Evolutionary conservation across 2,888 invertebrate species (phyloP), one percentile per base, ranked within the genome.

Genomic region (Pasiphila rectangulata): DNA sequence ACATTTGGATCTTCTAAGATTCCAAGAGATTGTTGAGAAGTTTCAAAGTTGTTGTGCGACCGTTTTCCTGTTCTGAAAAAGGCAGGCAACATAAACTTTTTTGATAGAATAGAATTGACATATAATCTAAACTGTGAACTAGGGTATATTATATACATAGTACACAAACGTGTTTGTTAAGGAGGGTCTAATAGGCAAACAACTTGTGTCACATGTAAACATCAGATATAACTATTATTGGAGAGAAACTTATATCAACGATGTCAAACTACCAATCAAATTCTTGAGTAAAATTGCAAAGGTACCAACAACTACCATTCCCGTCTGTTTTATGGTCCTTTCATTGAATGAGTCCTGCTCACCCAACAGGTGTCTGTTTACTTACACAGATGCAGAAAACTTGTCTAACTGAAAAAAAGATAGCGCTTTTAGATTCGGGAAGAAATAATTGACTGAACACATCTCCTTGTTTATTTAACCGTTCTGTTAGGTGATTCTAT

Each of bases 311-410:
- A 25, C 20, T 7, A 9, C 3, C 9, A 12, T 20, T 21, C 34
- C 36, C 30, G 10, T 36, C 29, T 15, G n/a, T 32, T 32, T 27
- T 2, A 12, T 25, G n/a, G n/a, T 30, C 16, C 10, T 32, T 32
- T 1, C 10, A n/a, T n/a, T 17, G 9, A 23, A 35, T 38, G 20
- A 43, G 9, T 29, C 19, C 19, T 34, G 23, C 10, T 7, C 16
- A 24, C 23, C 10, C 49, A 40, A 44, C 44, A 44, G 44, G 49
- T 49, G 49, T 39, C 40, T 49, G 44, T 49, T 44, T 23, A 30
- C 44, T 17, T 19, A 17, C 9, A 4, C 2, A 6, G 32, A 4
- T 17, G n/a, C n/a, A n/a, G n/a, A n/a, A n/a, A n/a, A n/a, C n/a
- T n/a, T n/a, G n/a, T n/a, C n/a, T n/a, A n/a, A n/a, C n/a, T n/a